Evolutionary conservation across 2,113 vertebrate genomes (phyloP), one percentile per base, ranked within the genome.

Genomic region (Dolichotis patagonum): DNA sequence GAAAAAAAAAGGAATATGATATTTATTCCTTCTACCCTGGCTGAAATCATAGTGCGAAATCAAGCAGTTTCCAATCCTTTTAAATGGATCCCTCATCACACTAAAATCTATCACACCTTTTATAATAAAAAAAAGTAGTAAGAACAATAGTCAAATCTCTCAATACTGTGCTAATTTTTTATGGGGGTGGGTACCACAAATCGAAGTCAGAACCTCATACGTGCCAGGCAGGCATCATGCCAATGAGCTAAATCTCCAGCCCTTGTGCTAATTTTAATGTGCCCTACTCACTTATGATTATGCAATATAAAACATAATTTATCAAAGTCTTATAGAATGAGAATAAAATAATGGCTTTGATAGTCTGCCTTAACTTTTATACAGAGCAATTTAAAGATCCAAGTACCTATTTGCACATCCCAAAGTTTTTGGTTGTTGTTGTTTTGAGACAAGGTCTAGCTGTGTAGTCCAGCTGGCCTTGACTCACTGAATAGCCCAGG

Each of bases 81-180:
- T n/a, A 88, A 91, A 94, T 87, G 62, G 83, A 3, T 32, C 43
- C 28, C 2, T 17, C 19, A 80, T 38, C 20, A 35, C 30, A 93
- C 19, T 56, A 90, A 77, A 93, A 54, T 88, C 95, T 96, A 46
- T 28, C 69, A 43, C 58, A 89, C 3, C 41, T 84, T 95, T 84
- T 46, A 85, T 62, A 97, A 92, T 52, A 60, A 91, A 96, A 80
- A 67, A 95, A 80, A 67, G 91, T 13, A 88, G 63, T 2, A 96
- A 69, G 89, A 88, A 58, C 9, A 81, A 69, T 26, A 77, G 71
- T 65, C 49, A 94, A 69, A 84, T 52, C 32, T 81, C 75, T 71
- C 88, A 92, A 60, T 32, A 60, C 14, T 52, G 5, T 92, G 38
- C 60, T 91, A 77, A 54, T 54, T 16, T 54, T 54, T 54, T 54